Percentiles rank a stretch among this genome's conserved stretches.
These are phyloP conservation scores for Aricia artaxerxes DNA, from an alignment of 2,888 invertebrate species.

Conservation along the genomic window DNA sequence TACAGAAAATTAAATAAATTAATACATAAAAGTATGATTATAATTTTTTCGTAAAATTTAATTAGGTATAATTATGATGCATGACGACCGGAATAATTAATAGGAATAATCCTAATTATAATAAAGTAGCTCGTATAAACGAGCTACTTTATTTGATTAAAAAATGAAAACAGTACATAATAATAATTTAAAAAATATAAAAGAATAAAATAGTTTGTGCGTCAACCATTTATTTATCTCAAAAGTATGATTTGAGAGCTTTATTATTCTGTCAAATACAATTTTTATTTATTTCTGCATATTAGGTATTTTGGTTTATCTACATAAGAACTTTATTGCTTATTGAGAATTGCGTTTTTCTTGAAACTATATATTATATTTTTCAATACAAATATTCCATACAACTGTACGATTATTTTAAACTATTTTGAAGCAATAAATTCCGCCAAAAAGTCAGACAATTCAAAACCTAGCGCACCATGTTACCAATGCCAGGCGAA, in stretches of 20 bases:
- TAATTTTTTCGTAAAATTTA: conserved; percentile 6
- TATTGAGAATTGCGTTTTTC: background rate
- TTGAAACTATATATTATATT: background rate
- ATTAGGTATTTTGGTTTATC: too few relatives aligned
- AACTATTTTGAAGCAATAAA: background rate
- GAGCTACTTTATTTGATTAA: background rate
- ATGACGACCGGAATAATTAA: conserved; percentile 18
- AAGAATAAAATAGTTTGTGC: background rate
- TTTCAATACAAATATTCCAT: background rate
- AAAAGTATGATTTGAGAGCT: too few relatives aligned
- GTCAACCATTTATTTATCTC: background rate
- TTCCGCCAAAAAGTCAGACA: too few relatives aligned
- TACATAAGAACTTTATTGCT: too few relatives aligned
- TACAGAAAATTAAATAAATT: background rate
- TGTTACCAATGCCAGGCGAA: too few relatives aligned
- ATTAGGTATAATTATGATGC: background rate
- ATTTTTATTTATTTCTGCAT: too few relatives aligned
- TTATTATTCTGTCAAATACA: too few relatives aligned
- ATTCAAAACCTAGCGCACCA: too few relatives aligned
- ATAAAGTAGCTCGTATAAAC: too few relatives aligned
- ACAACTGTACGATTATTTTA: background rate
- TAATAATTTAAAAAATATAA: background rate
- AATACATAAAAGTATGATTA: background rate
- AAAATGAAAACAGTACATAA: background rate
- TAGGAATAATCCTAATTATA: too few relatives aligned